Percentiles rank a stretch among this genome's conserved stretches.
phyloP scores from a whole-genome alignment of 2,888 invertebrate species.

The Conops quadrifasciatus region DNA sequence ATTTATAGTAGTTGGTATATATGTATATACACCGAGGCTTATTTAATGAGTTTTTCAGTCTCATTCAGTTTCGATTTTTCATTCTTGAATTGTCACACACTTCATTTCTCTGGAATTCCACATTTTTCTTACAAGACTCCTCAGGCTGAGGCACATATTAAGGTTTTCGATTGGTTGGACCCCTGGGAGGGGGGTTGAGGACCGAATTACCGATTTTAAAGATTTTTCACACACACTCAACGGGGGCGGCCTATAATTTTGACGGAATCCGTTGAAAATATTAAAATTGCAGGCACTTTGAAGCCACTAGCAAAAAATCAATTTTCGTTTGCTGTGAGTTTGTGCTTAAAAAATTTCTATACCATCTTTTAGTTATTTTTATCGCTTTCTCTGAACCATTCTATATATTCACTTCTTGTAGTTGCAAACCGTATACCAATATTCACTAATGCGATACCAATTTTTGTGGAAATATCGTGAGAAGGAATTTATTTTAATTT shows the following conservation, averaged over 20 bases:
- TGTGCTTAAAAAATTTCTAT: no score
- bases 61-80: no score
- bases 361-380: no score
- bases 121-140: neutral
- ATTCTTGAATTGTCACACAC: neutral
- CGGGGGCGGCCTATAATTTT: neutral
- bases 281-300: neutral
- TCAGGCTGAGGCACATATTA: neutral
- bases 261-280: neutral
- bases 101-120: neutral
- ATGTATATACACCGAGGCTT: no score
- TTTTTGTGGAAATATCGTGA: neutral
- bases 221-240: slow-evolving; percentile 18
- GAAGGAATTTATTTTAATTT: neutral
- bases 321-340: slow-evolving; percentile 34
- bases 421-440: no score
- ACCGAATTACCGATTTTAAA: slow-evolving; percentile 22
- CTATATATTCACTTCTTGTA: no score
- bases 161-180: neutral
- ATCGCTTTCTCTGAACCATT: no score
- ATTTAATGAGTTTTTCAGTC: no score
- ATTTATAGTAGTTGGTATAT: no score
- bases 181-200: neutral
- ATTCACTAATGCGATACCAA: neutral
- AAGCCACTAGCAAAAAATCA: slow-evolving; percentile 36